Base-by-base conservation (phyloP, 2,797 vertebrate genomes). In the Eupleurogrammus muticus region DNA sequence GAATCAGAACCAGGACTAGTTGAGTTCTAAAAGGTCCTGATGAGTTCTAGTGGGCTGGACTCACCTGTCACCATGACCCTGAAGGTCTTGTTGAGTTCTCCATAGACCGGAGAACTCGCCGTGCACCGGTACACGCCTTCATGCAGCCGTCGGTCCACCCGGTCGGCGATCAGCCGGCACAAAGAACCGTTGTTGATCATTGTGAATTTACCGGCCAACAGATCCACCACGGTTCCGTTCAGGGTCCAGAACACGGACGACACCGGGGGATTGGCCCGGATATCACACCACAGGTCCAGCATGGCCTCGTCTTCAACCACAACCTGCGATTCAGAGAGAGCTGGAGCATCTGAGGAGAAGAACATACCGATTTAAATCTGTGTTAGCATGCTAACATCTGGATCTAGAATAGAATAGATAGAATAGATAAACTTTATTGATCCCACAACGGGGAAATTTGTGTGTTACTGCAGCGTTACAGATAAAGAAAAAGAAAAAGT, bases 181-280 rank as follows among this genome's bases (percentile, higher is more conserved):
- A 70, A 83, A 9, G 90, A 61, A 0, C 94, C 96, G 0, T 94
- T 91, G 47, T 85, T 94, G 70, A 85, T 73, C 55, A 96, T 19
- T 3, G 55, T 44, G 56, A 96, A 90, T 9, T 5, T 87, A 2
- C 73, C 64, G 0, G 70, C 69, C 36, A 88, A 53, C 20, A 97
- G 88, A 78, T 81, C 88, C 55, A 98, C 24, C 5, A 0, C 0
- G 1, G 0, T 50, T 11, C 82, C 85, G 36, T 97, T 79, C 76
- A 84, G 92, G 9, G 70, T 69, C 98, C 98, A 99, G 7, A 1
- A 32, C 80, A 96, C 82, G 0, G 75, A 76, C 4, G 79, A 73
- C 16, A 92, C 93, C 9, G 89, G 90, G 20, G 97, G 98, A 84
- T 97, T 96, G 87, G 97, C 93, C 28, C 68, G 88, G 70, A 93